Percentiles rank a stretch among this genome's conserved stretches.
Evolutionary conservation across 2,113 vertebrate species (phyloP).

Genomic region (Oryzias melastigma): DNA sequence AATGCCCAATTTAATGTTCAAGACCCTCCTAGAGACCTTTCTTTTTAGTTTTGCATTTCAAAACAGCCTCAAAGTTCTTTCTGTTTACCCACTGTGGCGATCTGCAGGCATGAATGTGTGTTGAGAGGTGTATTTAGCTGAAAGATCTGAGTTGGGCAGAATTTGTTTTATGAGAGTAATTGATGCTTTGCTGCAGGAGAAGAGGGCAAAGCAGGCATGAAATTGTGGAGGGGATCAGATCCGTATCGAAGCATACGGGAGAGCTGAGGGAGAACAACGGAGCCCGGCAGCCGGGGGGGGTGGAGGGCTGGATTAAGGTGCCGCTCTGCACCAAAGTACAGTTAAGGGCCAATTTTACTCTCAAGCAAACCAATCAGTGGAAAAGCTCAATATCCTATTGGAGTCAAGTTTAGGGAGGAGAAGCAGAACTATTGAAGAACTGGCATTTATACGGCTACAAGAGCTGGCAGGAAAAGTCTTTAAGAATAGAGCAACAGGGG

Average conservation of each 20-base stretch:
- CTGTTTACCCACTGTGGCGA: constrained; percentile 12
- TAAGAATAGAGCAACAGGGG: neutral
- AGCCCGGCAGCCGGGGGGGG: constrained; percentile 56
- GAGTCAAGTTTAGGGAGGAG: constrained; percentile 72
- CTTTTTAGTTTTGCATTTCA: neutral
- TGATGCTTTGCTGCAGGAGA: constrained; percentile 76
- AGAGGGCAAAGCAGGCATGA: constrained; percentile 84
- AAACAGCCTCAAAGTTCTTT: constrained; percentile 24
- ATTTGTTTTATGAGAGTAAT: constrained; percentile 79
- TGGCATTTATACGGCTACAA: constrained; percentile 72
- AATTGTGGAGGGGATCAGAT: constrained; percentile 82
- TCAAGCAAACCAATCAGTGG: constrained; percentile 86
- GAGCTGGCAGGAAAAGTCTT: constrained; percentile 45
- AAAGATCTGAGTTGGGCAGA: constrained; percentile 65
- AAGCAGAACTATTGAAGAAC: constrained; percentile 60
- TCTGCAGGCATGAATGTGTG: neutral
- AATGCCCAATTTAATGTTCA: no score
- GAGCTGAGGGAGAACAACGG: constrained; percentile 66
- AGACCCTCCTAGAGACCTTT: no score
- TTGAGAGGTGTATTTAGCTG: constrained; percentile 27
- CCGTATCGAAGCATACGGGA: constrained; percentile 66
- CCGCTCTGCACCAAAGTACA: constrained; percentile 75
- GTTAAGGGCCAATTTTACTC: constrained; percentile 85
- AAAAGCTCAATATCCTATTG: constrained; percentile 80
- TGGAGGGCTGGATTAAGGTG: constrained; percentile 73